Conservation (phyloP, 2,797 vertebrate species). For the Pempheris klunzingeri region DNA sequence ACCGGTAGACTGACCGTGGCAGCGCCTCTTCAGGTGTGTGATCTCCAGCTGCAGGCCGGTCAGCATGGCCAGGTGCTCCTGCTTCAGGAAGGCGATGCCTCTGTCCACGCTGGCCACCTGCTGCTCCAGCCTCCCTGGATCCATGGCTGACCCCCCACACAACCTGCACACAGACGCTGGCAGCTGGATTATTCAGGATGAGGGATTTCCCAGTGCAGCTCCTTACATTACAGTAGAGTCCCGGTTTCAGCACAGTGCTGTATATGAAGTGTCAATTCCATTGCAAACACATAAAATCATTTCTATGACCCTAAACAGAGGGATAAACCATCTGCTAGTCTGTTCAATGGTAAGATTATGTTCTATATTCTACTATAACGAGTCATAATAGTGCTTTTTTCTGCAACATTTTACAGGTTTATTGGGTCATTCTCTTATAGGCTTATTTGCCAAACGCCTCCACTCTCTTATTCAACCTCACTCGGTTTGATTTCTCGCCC, state of each 20-base stretch:
- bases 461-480: neutral
- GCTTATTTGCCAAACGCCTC: neutral
- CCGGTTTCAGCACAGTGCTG: neutral
- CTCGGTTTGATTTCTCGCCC: neutral
- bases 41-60: constrained; percentile 93
- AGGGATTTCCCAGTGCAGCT: neutral
- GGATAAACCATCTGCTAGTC: neutral
- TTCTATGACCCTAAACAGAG: neutral
- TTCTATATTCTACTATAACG: neutral
- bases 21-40: constrained; percentile 93
- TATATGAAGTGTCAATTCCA: neutral
- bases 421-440: neutral
- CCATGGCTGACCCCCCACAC: constrained; percentile 85
- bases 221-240: neutral
- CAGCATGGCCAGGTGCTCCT: constrained; percentile 93
- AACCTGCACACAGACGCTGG: constrained; percentile 55
- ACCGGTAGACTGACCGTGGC: constrained; percentile 86
- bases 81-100: constrained; percentile 93
- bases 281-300: neutral
- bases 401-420: constrained; percentile 7
- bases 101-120: constrained; percentile 95
- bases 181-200: constrained; percentile 6
- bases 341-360: neutral
- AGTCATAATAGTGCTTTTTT: neutral
- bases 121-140: constrained; percentile 91